phyloP scores from a whole-genome alignment of 2,797 vertebrate genomes.

The Iguana delicatissima region DNA sequence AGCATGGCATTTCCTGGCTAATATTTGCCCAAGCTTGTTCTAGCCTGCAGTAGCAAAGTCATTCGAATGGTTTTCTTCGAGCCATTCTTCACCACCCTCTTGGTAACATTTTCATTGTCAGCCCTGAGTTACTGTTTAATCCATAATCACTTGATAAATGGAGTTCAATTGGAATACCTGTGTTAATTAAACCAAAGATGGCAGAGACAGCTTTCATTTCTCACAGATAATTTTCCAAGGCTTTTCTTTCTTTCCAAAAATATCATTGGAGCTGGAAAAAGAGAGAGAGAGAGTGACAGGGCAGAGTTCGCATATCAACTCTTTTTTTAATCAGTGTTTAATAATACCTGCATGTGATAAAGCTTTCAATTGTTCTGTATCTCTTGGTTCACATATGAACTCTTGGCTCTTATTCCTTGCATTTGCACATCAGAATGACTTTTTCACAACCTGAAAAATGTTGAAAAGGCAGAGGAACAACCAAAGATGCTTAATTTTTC shows the following conservation, averaged over 20 bases:
- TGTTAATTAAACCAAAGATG: constrained; percentile 63
- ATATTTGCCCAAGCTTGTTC: constrained; percentile 43
- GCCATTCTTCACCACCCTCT: constrained; percentile 14
- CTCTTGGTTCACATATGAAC: constrained; percentile 46
- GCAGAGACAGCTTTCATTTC: constrained; percentile 57
- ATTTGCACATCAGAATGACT: constrained; percentile 36
- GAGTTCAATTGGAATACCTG: constrained; percentile 65
- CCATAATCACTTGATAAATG: constrained; percentile 66
- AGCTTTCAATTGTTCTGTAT: neutral
- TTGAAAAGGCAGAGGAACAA: constrained; percentile 28
- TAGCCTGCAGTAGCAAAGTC: neutral
- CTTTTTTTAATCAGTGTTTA: neutral
- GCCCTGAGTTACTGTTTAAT: constrained; percentile 68
- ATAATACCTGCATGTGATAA: neutral
- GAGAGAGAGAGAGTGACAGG: constrained; percentile 35
- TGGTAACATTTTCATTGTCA: constrained; percentile 33
- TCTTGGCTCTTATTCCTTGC: neutral
- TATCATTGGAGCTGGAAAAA: constrained; percentile 34
- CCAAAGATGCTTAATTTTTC: neutral
- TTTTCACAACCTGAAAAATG: constrained; percentile 58
- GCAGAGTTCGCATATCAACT: constrained; percentile 4
- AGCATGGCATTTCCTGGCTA: constrained; percentile 25
- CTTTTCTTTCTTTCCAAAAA: neutral
- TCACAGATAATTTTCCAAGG: constrained; percentile 51
- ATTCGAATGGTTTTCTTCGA: constrained; percentile 24